Evolutionary conservation across 2,888 invertebrate species (phyloP).

Genomic region (Eupithecia tripunctaria): DNA sequence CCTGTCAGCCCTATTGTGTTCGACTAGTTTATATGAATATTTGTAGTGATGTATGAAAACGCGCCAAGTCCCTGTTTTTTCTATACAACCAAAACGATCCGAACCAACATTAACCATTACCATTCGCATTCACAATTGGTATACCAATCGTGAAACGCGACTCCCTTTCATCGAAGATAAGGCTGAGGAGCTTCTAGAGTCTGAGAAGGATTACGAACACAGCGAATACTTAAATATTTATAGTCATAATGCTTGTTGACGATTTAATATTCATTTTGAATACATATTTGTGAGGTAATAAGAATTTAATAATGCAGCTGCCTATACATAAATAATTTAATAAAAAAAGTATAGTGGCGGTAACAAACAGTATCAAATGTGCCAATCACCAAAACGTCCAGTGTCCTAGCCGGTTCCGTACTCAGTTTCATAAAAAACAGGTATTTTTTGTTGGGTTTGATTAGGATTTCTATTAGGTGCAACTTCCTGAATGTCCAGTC

Average conservation of each 20-base stretch:
- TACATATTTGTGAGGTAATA: not conserved
- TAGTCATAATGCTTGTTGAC: not conserved
- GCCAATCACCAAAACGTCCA: too few species aligned
- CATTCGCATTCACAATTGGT: not conserved
- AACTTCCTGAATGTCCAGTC: too few species aligned
- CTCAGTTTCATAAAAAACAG: too few species aligned
- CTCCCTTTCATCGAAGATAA: conserved; percentile 30
- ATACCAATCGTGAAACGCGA: conserved; percentile 27
- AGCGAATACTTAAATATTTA: conserved; percentile 5
- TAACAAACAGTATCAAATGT: too few species aligned
- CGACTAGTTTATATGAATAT: not conserved
- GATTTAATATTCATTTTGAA: conserved; percentile 2
- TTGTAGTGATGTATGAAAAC: not conserved
- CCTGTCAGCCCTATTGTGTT: not conserved
- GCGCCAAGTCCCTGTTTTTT: not conserved
- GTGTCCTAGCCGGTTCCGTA: too few species aligned
- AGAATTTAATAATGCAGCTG: too few species aligned
- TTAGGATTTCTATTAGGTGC: too few species aligned
- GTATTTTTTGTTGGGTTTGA: too few species aligned
- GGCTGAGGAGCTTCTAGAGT: conserved; percentile 1
- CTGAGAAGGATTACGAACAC: conserved; percentile 5
- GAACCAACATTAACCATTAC: not conserved
- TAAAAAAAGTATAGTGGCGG: too few species aligned
- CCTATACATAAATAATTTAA: too few species aligned
- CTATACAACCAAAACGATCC: not conserved